These are phyloP conservation scores for Drosophila triauraria DNA, from an alignment of 1,140 invertebrate genomes.

Conservation along the genomic window DNA sequence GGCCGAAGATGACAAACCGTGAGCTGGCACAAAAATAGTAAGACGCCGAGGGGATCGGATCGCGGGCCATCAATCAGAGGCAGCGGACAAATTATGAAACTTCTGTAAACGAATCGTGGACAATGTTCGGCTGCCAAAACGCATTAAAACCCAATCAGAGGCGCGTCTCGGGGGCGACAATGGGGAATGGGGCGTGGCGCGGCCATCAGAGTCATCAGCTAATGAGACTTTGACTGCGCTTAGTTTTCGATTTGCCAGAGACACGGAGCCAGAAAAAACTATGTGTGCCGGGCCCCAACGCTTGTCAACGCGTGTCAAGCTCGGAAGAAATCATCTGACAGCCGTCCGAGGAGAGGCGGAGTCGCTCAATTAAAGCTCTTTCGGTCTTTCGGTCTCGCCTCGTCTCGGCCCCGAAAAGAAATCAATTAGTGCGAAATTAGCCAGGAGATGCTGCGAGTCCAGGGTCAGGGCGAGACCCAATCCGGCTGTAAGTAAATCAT, in stretches of 20 bases:
- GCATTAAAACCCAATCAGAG: conserved; percentile 82
- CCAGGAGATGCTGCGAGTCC: conserved; percentile 41
- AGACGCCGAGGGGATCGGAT: conserved; percentile 17
- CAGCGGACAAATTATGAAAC: conserved; percentile 56
- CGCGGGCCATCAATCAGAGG: conserved; percentile 44
- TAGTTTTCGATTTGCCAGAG: conserved; percentile 76
- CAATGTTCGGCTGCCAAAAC: conserved; percentile 71
- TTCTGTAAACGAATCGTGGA: conserved; percentile 52
- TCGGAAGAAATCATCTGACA: conserved; percentile 69
- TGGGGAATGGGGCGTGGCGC: conserved; percentile 4
- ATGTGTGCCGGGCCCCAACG: conserved; percentile 37
- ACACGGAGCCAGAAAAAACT: conserved; percentile 44
- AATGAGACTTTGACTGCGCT: conserved; percentile 82
- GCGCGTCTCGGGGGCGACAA: conserved; percentile 2
- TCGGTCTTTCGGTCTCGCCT: conserved; percentile 33
- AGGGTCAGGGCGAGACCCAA: conserved; percentile 22
- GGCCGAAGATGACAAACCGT: conserved; percentile 60
- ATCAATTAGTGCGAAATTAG: conserved; percentile 82
- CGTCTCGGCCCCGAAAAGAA: conserved; percentile 54
- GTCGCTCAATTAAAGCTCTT: conserved; percentile 74
- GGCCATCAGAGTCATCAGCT: conserved; percentile 72
- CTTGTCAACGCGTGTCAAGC: conserved; percentile 75
- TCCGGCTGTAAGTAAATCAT: conserved; percentile 59
- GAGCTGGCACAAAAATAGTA: conserved; percentile 27
- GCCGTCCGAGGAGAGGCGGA: conserved; percentile 29